Evolutionary conservation across 1,140 invertebrate genomes (phyloP).

Genomic region (Eriosoma lanigerum): DNA sequence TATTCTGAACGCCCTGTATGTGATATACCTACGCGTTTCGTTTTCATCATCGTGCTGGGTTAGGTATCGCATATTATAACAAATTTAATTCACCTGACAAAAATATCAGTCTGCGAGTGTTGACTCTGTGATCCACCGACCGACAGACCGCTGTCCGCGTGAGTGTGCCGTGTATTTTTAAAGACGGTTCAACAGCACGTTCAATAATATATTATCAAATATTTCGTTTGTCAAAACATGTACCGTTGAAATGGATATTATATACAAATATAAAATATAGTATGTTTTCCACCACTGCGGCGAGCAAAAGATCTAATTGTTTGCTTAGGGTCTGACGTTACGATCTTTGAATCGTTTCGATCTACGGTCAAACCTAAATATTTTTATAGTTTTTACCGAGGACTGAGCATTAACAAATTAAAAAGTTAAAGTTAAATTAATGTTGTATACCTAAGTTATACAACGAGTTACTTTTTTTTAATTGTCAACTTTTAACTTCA

Average conservation of each 20-base stretch:
- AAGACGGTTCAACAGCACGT: background rate
- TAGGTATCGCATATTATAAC: background rate
- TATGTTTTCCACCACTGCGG: no score
- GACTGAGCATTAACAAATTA: no score
- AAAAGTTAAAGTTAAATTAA: no score
- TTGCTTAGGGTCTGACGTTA: background rate
- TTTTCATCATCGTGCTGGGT: background rate
- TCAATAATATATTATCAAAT: no score
- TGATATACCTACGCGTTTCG: background rate
- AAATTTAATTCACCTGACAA: constrained; percentile 36
- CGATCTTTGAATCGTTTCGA: constrained; percentile 8
- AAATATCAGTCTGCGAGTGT: background rate
- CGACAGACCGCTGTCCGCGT: background rate
- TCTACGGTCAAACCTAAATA: no score
- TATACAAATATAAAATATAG: no score
- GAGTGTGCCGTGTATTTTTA: background rate
- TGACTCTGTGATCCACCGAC: background rate
- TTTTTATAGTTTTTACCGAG: no score
- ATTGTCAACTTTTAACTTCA: no score
- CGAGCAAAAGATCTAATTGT: background rate
- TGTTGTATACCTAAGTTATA: no score
- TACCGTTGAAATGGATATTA: background rate
- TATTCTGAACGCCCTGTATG: no score
- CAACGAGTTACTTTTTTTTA: no score
- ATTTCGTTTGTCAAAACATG: background rate